Evolutionary conservation across 23 tunicate species (phyloP), one percentile per base, ranked within the genome.

Genomic region (Styela plicata): DNA sequence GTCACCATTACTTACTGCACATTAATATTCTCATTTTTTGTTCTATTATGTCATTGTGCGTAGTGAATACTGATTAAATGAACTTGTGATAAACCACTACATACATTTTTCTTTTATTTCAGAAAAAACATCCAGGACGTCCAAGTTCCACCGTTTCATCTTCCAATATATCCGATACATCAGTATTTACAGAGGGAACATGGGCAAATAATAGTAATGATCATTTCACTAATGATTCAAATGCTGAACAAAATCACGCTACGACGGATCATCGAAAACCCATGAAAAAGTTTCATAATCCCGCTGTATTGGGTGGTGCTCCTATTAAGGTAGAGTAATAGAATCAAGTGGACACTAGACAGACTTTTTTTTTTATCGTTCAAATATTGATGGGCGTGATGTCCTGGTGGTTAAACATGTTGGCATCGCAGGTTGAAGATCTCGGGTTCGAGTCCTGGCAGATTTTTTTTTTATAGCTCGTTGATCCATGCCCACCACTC

Each of bases 301-400:
- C 81, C 10, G 81, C 81, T 2, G 31, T 76, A 52, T 24, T 76
- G 10, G 81, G 81, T 13, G 81, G 81, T 0, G 36, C 78, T n/a
- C 22, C 78, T 13, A 62, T 33, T 0, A 73, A 73, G 78, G 78
- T 2, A 73, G 1, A 44, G n/a, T n/a, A n/a, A n/a, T n/a, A n/a
- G n/a, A n/a, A n/a, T n/a, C n/a, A n/a, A n/a, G n/a, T n/a, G n/a
- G n/a, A n/a, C n/a, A n/a, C n/a, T n/a, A n/a, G n/a, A n/a, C n/a
- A n/a, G n/a, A n/a, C n/a, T n/a, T n/a, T n/a, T n/a, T n/a, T n/a
- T n/a, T n/a, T n/a, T n/a, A n/a, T n/a, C n/a, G n/a, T n/a, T n/a
- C n/a, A n/a, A n/a, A n/a, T n/a, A n/a, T n/a, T n/a, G n/a, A n/a
- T n/a, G n/a, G n/a, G n/a, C n/a, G n/a, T n/a, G n/a, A n/a, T n/a